phyloP scores from a whole-genome alignment of 1,140 invertebrate species.

The Goniozus legneri region DNA sequence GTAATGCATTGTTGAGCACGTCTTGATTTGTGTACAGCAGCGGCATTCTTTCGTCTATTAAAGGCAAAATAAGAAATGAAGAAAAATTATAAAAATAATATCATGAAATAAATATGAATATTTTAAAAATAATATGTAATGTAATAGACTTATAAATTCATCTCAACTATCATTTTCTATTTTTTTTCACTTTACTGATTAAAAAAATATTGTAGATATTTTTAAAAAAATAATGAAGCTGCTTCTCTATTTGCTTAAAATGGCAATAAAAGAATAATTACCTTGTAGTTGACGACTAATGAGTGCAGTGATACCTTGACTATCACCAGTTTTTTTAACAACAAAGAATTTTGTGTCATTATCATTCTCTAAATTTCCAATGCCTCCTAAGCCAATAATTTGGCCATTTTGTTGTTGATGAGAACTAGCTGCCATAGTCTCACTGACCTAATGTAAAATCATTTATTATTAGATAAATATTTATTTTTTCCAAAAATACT shows the following conservation, averaged over 20 bases:
- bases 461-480: background rate
- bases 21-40: constrained; percentile 52
- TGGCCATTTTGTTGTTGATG: constrained; percentile 68
- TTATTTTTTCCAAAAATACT: constrained; percentile 2
- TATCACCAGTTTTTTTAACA: constrained; percentile 71
- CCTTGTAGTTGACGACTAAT: constrained; percentile 76
- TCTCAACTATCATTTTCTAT: background rate
- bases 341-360: constrained; percentile 72
- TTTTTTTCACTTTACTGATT: constrained; percentile 2
- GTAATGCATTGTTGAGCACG: constrained; percentile 52
- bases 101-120: constrained; percentile 1
- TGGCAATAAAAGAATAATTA: constrained; percentile 38
- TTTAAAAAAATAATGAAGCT: background rate
- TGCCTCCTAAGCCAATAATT: constrained; percentile 44
- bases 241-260: background rate
- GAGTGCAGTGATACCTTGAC: constrained; percentile 70
- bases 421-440: constrained; percentile 72
- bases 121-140: background rate
- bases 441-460: constrained; percentile 62
- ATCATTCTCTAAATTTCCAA: constrained; percentile 54
- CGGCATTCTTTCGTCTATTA: constrained; percentile 52
- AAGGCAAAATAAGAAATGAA: constrained; percentile 39
- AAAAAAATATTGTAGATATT: constrained; percentile 4
- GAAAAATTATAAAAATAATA: constrained; percentile 37
- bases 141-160: background rate